Conservation (phyloP, 2,888 invertebrate species). For the Noctua janthina region DNA sequence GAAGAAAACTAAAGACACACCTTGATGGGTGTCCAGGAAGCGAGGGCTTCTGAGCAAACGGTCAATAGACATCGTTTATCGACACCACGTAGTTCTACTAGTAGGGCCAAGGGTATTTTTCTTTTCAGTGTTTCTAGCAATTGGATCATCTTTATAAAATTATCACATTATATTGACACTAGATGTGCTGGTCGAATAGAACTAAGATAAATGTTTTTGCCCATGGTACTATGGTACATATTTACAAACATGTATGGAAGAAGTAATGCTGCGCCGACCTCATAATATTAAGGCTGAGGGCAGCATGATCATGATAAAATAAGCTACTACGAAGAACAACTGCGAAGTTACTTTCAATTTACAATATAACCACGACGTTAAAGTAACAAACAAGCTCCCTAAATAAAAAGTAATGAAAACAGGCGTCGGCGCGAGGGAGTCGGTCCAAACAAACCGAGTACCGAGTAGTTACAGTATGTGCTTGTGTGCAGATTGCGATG, state of each 20-base stretch:
- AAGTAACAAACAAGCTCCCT: conserved; percentile 35
- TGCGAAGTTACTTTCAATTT: background rate
- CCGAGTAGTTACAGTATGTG: conserved; percentile 33
- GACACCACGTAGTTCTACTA: too few species aligned
- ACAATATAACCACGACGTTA: conserved; percentile 10
- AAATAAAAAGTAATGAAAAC: conserved; percentile 59
- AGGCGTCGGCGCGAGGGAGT: conserved; percentile 59
- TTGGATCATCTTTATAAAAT: too few species aligned
- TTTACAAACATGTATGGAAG: background rate
- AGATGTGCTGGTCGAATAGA: too few species aligned
- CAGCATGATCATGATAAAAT: background rate
- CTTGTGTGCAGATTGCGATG: conserved; percentile 74
- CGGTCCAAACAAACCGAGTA: conserved; percentile 70
- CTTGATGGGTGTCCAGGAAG: background rate
- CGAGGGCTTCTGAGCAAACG: background rate
- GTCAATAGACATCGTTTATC: too few species aligned
- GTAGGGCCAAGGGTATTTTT: too few species aligned
- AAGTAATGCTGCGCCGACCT: background rate
- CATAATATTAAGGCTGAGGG: background rate
- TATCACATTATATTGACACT: too few species aligned
- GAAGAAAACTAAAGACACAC: background rate
- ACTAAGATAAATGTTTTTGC: too few species aligned
- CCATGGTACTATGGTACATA: too few species aligned
- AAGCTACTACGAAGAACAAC: background rate
- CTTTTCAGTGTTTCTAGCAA: too few species aligned